Base-by-base conservation (phyloP, 2,888 invertebrate species). In the Agonopterix subpropinquella region DNA sequence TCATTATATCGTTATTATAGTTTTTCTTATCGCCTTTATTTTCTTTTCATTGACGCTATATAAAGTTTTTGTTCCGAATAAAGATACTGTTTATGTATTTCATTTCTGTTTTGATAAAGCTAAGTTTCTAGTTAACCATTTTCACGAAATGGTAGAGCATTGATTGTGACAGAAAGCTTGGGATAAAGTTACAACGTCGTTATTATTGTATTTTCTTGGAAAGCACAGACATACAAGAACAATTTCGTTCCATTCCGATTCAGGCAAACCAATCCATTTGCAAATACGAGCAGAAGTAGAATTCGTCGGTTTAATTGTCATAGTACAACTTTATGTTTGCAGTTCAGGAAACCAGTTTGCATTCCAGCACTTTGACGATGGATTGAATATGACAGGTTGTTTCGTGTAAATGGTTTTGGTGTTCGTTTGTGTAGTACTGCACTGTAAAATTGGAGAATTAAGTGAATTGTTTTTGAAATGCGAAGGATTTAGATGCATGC, bases 181-280 rank as follows among this genome's bases (percentile, higher is more conserved):
- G 28, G 28, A 28, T 28, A 28, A 28, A 28, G 28, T 28, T 28
- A 28, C 5, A 28, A 28, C 28, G 7, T 28, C 28, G 28, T 28
- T 28, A 7, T 28, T 28, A 28, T 39, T 47, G 11, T 11, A 48
- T 44, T 41, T 36, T 41, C 42, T 45, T 37, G 44, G 10, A 18
- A 44, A 44, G 44, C 42, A 11, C 43, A 46, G 43, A 42, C 43
- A 46, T 36, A 46, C 59, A 68, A 71, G 72, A 74, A 74, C 75
- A 77, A 75, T 77, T 59, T 58, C 53, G 56, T 53, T 63, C 67
- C 64, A 73, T 73, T 70, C 58, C 66, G 70, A 75, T 77, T 68
- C 67, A 73, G 71, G 71, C 82, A 77, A 81, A 77, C 83, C 82
- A 83, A 84, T 85, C 84, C 85, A 85, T 85, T 85, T 84, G 80